Evolutionary conservation across 2,797 vertebrate species (phyloP).

Genomic region (Xenops minutus): DNA sequence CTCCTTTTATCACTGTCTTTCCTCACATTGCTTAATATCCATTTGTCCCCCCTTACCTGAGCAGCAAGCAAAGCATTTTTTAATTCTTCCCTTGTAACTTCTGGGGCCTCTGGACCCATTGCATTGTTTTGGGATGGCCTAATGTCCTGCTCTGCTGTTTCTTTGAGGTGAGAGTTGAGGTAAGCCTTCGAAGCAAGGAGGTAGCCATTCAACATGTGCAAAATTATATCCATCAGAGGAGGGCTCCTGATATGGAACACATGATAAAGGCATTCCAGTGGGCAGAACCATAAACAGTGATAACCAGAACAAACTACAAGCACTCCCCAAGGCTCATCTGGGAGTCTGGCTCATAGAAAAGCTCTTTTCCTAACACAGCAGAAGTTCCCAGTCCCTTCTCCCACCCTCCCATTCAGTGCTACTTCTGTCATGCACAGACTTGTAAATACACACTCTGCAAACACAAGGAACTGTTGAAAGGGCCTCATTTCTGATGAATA

Average conservation of each 20-base stretch:
- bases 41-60: conserved; percentile 80
- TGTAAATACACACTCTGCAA: background rate
- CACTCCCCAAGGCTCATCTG: background rate
- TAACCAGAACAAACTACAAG: background rate
- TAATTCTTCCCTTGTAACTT: conserved; percentile 96
- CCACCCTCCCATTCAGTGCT: background rate
- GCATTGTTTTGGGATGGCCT: conserved; percentile 85
- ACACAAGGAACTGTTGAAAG: background rate
- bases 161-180: conserved; percentile 93
- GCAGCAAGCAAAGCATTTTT: conserved; percentile 95
- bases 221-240: conserved; percentile 92
- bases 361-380: background rate
- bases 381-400: background rate
- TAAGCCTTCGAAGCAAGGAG: conserved; percentile 95
- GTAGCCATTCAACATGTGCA: conserved; percentile 97
- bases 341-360: background rate
- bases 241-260: conserved; percentile 81
- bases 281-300: background rate
- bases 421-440: background rate
- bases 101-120: conserved; percentile 86
- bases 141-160: conserved; percentile 92
- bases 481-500: background rate
- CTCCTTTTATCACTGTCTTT: background rate
- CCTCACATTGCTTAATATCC: background rate
- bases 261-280: background rate